These are phyloP conservation scores for Podiceps cristatus DNA, from an alignment of 2,113 vertebrate species.

Conservation along the genomic window DNA sequence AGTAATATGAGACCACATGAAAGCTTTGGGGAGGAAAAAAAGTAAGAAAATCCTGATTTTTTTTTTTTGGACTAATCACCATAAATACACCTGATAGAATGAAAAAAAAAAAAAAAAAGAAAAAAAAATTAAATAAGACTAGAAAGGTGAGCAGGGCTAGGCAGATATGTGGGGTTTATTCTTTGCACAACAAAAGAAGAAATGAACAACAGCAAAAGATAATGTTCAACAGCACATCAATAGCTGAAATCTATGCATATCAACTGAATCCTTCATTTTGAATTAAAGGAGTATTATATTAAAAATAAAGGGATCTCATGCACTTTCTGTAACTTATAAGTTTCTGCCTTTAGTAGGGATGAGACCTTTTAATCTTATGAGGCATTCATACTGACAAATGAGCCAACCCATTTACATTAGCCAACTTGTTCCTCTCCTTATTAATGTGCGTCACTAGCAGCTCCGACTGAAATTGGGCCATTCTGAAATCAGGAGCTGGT, in stretches of 20 bases:
- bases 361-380: not conserved
- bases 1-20: not conserved
- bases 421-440: not conserved
- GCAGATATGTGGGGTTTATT: not conserved
- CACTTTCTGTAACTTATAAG: not conserved
- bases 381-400: conserved; percentile 7
- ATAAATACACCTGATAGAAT: not conserved
- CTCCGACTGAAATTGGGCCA: not conserved
- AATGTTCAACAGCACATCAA: not conserved
- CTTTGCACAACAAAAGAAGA: not conserved
- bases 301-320: conserved; percentile 15
- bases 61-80: not conserved
- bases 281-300: not conserved
- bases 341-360: not conserved
- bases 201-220: not conserved
- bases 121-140: not conserved
- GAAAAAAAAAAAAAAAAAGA: not conserved
- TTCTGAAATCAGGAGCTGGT: not conserved
- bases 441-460: not conserved
- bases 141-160: not conserved
- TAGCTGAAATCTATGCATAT: not conserved
- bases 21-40: fast-evolving
- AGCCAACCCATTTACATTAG: not conserved
- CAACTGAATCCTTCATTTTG: not conserved
- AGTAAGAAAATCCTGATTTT: not conserved